Percentiles rank a stretch among this genome's conserved stretches.
Evolutionary conservation across 1,140 invertebrate species (phyloP).

Genomic region (Drosophila orena): DNA sequence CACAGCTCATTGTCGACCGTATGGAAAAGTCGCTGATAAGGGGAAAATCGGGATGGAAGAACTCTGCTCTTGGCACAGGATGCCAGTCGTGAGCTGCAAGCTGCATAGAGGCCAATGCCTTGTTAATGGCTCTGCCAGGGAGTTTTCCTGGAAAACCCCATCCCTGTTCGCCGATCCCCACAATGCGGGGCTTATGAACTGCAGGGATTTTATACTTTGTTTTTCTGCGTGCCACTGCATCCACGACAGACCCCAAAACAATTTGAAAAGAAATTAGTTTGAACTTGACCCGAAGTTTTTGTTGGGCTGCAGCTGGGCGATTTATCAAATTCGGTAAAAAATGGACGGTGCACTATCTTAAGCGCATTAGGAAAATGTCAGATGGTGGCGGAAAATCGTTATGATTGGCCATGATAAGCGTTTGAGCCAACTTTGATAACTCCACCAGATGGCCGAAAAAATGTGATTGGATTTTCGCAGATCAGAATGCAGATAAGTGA

Average conservation of each 20-base stretch:
- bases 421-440: constrained; percentile 60
- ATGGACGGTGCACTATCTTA: constrained; percentile 28
- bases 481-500: not conserved
- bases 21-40: constrained; percentile 40
- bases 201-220: constrained; percentile 20
- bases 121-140: constrained; percentile 64
- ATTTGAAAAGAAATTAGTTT: constrained; percentile 66
- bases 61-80: constrained; percentile 63
- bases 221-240: constrained; percentile 31
- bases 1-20: constrained; percentile 49
- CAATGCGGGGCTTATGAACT: constrained; percentile 56
- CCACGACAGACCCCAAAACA: constrained; percentile 32
- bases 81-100: constrained; percentile 38
- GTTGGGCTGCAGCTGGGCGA: constrained; percentile 19
- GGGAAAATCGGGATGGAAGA: constrained; percentile 6
- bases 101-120: constrained; percentile 69
- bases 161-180: not conserved
- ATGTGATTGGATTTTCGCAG: constrained; percentile 4
- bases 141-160: constrained; percentile 10
- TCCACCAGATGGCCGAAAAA: constrained; percentile 44
- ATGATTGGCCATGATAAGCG: constrained; percentile 46
- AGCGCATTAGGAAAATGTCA: constrained; percentile 47
- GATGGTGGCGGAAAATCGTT: constrained; percentile 13
- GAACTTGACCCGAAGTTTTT: constrained; percentile 68
- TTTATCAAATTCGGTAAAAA: constrained; percentile 50